Evolutionary conservation across 2,888 invertebrate genomes (phyloP).

Genomic region (Cephus runcator): DNA sequence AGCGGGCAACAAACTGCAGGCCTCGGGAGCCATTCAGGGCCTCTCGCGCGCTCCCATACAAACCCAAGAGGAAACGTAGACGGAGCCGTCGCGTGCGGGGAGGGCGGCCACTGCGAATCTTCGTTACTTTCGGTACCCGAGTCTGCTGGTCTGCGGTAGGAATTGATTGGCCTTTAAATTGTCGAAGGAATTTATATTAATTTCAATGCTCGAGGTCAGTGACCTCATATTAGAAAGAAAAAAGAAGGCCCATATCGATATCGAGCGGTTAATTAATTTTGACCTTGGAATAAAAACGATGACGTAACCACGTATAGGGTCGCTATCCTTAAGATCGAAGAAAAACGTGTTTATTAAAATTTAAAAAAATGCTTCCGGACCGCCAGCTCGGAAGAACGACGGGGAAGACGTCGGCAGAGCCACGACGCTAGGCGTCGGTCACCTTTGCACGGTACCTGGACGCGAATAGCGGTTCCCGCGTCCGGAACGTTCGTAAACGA

Average conservation of each 20-base stretch:
- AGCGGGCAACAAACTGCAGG: conserved; percentile 65
- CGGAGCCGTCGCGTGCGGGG: no score
- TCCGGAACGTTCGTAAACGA: conserved; percentile 34
- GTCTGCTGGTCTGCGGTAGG: neutral
- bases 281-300: neutral
- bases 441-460: neutral
- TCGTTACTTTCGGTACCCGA: neutral
- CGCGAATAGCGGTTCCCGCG: conserved; percentile 40
- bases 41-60: neutral
- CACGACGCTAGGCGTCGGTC: neutral
- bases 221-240: neutral
- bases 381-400: neutral
- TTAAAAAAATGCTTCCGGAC: no score
- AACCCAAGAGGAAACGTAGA: neutral
- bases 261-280: no score
- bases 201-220: neutral
- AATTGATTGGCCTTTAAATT: neutral
- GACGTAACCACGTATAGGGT: neutral
- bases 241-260: neutral
- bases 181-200: neutral
- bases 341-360: no score
- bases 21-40: conserved; percentile 31
- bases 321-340: no score
- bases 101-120: neutral
- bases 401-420: neutral